A percentile compares a stretch with the other conserved stretches of the same genome.
phyloP scores from a whole-genome alignment of 2,797 vertebrate species.

The Apogon hyalosoma region DNA sequence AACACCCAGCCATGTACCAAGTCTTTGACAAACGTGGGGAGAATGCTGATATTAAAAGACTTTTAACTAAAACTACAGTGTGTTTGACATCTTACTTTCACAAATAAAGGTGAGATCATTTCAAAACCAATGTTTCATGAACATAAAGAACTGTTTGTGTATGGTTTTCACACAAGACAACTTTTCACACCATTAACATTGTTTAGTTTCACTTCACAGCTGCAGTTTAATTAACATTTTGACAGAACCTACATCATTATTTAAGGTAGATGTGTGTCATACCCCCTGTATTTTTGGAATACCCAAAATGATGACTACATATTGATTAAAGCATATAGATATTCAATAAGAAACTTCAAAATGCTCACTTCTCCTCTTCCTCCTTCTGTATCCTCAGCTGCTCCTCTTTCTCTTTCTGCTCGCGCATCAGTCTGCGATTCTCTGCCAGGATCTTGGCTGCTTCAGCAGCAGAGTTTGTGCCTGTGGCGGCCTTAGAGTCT shows the following conservation, averaged over 20 bases:
- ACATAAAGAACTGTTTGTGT: background rate
- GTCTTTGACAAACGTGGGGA: too few species aligned
- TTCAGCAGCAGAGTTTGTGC: slow-evolving; percentile 89
- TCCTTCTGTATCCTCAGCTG: slow-evolving; percentile 87
- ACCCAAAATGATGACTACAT: background rate
- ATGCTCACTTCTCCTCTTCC: slow-evolving; percentile 88
- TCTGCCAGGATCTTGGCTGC: slow-evolving; percentile 91
- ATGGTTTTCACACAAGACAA: background rate
- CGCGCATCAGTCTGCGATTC: slow-evolving; percentile 89
- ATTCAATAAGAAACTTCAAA: background rate
- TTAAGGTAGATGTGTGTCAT: background rate
- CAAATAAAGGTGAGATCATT: too few species aligned
- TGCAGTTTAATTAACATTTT: background rate
- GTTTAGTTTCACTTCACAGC: background rate
- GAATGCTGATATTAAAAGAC: too few species aligned
- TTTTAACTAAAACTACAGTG: too few species aligned
- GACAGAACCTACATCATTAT: background rate
- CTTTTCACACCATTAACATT: too few species aligned
- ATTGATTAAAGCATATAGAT: background rate
- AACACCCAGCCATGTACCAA: too few species aligned
- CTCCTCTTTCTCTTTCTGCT: slow-evolving; percentile 90
- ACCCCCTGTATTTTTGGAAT: background rate
- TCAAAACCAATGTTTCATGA: too few species aligned
- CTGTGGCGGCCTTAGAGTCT: slow-evolving; percentile 80
- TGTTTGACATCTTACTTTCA: too few species aligned